Conservation (phyloP, 2,113 vertebrate genomes). For the Melanerpes aurifrons region DNA sequence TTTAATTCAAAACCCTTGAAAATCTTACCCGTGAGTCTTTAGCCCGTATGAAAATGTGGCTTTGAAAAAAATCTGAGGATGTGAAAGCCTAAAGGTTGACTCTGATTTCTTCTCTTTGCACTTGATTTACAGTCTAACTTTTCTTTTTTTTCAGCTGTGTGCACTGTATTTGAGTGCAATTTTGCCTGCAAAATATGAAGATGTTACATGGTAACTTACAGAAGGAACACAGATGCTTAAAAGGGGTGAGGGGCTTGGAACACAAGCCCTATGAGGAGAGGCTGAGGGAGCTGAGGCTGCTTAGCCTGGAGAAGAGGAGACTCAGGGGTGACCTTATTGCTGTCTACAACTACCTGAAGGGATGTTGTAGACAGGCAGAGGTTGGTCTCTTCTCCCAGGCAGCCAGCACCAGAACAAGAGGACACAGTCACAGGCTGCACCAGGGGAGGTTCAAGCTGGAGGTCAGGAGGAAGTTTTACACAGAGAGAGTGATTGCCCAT, state of each 20-base stretch:
- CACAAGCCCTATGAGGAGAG: no score
- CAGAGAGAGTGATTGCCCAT: no score
- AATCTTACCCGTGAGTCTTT: not conserved
- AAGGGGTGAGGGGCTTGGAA: not conserved
- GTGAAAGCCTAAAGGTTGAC: not conserved
- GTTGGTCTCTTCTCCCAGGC: no score
- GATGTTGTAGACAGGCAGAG: no score
- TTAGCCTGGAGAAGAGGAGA: no score
- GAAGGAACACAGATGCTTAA: not conserved
- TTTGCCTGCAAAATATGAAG: not conserved
- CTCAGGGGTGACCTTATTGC: no score
- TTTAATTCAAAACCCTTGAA: not conserved
- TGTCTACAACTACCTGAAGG: no score
- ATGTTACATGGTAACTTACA: not conserved
- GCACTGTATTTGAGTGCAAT: not conserved
- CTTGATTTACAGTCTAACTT: not conserved
- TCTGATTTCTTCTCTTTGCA: not conserved
- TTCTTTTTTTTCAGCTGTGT: not conserved
- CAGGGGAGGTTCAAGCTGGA: no score
- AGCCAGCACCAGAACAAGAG: no score
- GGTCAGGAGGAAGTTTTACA: no score
- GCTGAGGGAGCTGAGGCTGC: no score
- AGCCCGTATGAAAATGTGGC: not conserved
- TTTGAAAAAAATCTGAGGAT: not conserved
- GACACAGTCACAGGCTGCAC: no score